phyloP scores from a whole-genome alignment of 2,888 invertebrate species.

The Ferdinandea cuprea region DNA sequence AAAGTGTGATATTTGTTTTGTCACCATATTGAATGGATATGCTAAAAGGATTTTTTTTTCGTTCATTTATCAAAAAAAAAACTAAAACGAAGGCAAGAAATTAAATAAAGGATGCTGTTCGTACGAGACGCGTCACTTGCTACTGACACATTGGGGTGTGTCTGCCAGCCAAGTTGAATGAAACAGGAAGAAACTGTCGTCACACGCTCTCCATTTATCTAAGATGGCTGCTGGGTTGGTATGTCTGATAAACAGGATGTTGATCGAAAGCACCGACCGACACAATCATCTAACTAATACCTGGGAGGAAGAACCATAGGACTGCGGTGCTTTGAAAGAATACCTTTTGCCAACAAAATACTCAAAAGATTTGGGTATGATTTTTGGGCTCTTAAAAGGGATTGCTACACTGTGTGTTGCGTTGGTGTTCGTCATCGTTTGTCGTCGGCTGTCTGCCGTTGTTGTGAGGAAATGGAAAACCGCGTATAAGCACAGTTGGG shows the following conservation, averaged over 20 bases:
- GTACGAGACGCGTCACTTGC: conserved; percentile 51
- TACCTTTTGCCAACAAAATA: conserved; percentile 32
- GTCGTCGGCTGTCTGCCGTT: too few species aligned
- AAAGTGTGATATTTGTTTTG: conserved; percentile 71
- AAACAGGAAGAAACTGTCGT: conserved; percentile 67
- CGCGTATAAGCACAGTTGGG: conserved; percentile 45
- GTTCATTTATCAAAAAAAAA: conserved; percentile 24
- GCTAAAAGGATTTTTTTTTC: conserved; percentile 51
- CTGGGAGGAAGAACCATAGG: not conserved
- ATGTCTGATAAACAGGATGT: conserved; percentile 68
- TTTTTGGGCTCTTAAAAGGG: conserved; percentile 35
- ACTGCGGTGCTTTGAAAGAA: conserved; percentile 20
- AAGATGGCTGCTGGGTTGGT: conserved; percentile 44
- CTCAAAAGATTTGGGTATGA: conserved; percentile 35
- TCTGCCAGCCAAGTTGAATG: conserved; percentile 41
- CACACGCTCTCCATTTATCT: conserved; percentile 40
- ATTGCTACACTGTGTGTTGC: conserved; percentile 14
- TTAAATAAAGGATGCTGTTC: conserved; percentile 63
- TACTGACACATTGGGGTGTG: conserved; percentile 54
- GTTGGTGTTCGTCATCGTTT: not conserved
- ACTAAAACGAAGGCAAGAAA: conserved; percentile 29
- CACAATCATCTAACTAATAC: conserved; percentile 50
- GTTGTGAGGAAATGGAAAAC: conserved; percentile 52
- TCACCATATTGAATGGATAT: conserved; percentile 66
- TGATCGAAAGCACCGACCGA: conserved; percentile 59